Base-by-base conservation (phyloP, 2,888 invertebrate genomes). In the Pecten maximus region DNA sequence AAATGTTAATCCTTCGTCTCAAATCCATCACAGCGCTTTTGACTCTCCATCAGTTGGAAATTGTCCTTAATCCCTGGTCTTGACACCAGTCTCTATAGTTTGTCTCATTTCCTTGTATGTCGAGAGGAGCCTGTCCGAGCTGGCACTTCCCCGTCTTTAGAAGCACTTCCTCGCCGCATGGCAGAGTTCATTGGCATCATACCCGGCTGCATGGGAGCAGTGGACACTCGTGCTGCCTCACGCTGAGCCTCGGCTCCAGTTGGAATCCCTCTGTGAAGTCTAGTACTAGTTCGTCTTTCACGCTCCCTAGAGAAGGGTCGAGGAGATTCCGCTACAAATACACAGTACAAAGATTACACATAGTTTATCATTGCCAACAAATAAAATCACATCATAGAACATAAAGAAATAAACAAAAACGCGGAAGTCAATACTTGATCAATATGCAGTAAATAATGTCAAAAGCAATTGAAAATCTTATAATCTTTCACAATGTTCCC, bases 201-300 rank as follows among this genome's bases (percentile, higher is more conserved):
- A 90, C 94, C 94, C 40, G 94, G 94, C 91, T 95, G 95, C 94
- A 95, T 93, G 60, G 94, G 95, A 23, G 94, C 94, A 16, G 95
- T 93, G 8, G 96, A 95, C 91, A 96, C 93, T 40, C 96, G 94
- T 6, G 95, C 94, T 40, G 93, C 94, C 88, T 95, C 95, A 10
- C 95, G 93, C 90, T 93, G 93, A 89, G 95, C 90, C 87, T 96
- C 96, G 39, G 95, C 92, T 39, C 93, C 94, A 19, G 95, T 95
- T 16, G 96, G 96, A 54, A 96, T 95, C 44, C 96, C 96, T 39
- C 96, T 93, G 91, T 96, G 96, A 19, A 96, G 94, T 28, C 96
- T 93, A 40, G 95, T 96, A 93, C 96, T 96, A 39, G 95, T 96
- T 48, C 96, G 93, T 54, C 96, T 90, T 92, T 96, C 96, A 50